These are phyloP conservation scores for Corythornis cristatus DNA, from an alignment of 2,113 vertebrate genomes.

Conservation along the genomic window DNA sequence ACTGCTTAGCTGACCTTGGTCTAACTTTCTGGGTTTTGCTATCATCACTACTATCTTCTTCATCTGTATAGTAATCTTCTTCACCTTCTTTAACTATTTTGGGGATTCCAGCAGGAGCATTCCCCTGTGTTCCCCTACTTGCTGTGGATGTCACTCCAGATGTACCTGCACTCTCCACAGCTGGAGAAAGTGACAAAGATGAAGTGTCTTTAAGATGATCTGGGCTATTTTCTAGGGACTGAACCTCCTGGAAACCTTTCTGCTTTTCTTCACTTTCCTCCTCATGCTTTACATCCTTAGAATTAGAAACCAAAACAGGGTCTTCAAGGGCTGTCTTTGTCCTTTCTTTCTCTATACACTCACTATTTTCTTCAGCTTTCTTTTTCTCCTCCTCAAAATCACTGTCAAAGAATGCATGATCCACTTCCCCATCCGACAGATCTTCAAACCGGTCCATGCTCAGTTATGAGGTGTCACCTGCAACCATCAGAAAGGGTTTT, in stretches of 20 bases:
- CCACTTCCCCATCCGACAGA: slow-evolving; percentile 88
- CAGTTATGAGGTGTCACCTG: background rate
- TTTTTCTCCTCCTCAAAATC: slow-evolving; percentile 80
- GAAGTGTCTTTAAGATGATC: background rate
- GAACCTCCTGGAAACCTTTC: background rate
- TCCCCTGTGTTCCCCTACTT: slow-evolving; percentile 35
- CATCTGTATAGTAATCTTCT: slow-evolving; percentile 79
- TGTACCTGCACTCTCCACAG: slow-evolving; percentile 31
- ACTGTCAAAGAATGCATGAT: slow-evolving; percentile 96
- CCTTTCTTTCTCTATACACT: slow-evolving; percentile 9
- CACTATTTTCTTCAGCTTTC: slow-evolving; percentile 55
- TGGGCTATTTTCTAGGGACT: background rate
- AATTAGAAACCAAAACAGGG: background rate
- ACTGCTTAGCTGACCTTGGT: slow-evolving; percentile 68
- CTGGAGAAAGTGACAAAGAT: background rate
- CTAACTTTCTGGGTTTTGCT: slow-evolving; percentile 55
- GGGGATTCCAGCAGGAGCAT: slow-evolving; percentile 64
- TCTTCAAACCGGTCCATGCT: slow-evolving; percentile 81
- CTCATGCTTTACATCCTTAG: slow-evolving; percentile 17
- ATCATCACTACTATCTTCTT: slow-evolving; percentile 82
- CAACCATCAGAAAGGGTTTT: slow-evolving; percentile 31
- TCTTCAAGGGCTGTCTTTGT: slow-evolving; percentile 6
- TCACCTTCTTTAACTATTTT: slow-evolving; percentile 71
- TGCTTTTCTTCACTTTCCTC: slow-evolving; percentile 49
- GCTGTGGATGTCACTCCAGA: slow-evolving; percentile 45